These are phyloP conservation scores for Sebastiscus tertius DNA, from an alignment of 2,797 vertebrate species.

Conservation along the genomic window DNA sequence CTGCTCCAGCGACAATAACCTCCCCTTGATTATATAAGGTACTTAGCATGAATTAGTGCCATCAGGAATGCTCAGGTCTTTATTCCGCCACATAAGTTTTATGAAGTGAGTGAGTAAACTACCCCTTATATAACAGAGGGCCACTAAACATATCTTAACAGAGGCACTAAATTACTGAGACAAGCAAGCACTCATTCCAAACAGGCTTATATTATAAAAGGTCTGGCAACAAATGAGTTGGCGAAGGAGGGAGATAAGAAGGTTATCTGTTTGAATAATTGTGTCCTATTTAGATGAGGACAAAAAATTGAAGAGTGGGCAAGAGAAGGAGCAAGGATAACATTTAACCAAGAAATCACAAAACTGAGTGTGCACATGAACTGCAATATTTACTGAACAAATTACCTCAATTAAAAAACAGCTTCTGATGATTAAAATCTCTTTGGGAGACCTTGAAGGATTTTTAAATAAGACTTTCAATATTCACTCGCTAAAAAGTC, in stretches of 20 bases:
- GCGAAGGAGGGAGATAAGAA: neutral
- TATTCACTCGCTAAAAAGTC: neutral
- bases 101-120: slow-evolving; percentile 46
- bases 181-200: slow-evolving; percentile 9
- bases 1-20: neutral
- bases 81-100: slow-evolving; percentile 45
- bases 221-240: slow-evolving; percentile 15
- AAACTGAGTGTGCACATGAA: neutral
- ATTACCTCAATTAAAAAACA: no score
- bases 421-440: neutral
- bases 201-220: slow-evolving; percentile 5
- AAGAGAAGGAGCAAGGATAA: neutral
- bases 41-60: slow-evolving; percentile 45
- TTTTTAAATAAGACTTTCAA: neutral
- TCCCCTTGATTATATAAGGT: slow-evolving; percentile 1
- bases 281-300: neutral
- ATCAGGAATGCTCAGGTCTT: slow-evolving; percentile 18
- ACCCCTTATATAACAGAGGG: slow-evolving; percentile 25
- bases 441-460: neutral
- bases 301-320: neutral
- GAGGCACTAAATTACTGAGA: slow-evolving; percentile 36
- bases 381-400: no score
- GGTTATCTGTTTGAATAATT: slow-evolving; percentile 8
- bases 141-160: slow-evolving; percentile 33
- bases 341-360: neutral